Conservation (phyloP, 1,140 invertebrate species). For the Drosophila funebris region DNA sequence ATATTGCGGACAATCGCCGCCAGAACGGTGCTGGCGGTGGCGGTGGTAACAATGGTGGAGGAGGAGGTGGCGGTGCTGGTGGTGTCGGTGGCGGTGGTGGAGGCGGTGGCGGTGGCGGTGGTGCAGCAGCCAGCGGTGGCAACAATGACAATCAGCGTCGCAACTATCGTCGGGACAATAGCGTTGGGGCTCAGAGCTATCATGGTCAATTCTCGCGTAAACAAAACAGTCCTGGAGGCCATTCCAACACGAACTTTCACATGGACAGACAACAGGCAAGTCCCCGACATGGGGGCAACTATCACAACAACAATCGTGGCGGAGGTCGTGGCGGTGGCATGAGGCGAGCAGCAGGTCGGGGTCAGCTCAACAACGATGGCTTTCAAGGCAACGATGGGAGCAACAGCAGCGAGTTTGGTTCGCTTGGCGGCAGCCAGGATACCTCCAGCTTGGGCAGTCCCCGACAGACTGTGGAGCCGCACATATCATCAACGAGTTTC, state of each 20-base stretch:
- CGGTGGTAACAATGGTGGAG: constrained; percentile 58
- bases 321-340: constrained; percentile 6
- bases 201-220: constrained; percentile 26
- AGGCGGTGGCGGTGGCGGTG: constrained; percentile 61
- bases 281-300: constrained; percentile 38
- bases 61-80: constrained; percentile 61
- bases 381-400: constrained; percentile 47
- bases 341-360: neutral
- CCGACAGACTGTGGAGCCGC: constrained; percentile 7
- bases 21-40: constrained; percentile 66
- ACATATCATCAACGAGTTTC: constrained; percentile 30
- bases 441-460: constrained; percentile 43
- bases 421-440: constrained; percentile 15
- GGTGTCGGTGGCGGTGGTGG: constrained; percentile 54
- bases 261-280: constrained; percentile 19
- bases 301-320: constrained; percentile 9
- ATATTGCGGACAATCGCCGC: constrained; percentile 93
- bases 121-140: constrained; percentile 7
- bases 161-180: constrained; percentile 54
- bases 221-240: constrained; percentile 2
- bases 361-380: constrained; percentile 1
- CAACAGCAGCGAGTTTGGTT: constrained; percentile 33
- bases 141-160: constrained; percentile 47
- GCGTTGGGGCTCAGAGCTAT: constrained; percentile 42
- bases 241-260: constrained; percentile 10